Conservation (phyloP, 1,140 invertebrate species). For the Eriocheir sinensis region DNA sequence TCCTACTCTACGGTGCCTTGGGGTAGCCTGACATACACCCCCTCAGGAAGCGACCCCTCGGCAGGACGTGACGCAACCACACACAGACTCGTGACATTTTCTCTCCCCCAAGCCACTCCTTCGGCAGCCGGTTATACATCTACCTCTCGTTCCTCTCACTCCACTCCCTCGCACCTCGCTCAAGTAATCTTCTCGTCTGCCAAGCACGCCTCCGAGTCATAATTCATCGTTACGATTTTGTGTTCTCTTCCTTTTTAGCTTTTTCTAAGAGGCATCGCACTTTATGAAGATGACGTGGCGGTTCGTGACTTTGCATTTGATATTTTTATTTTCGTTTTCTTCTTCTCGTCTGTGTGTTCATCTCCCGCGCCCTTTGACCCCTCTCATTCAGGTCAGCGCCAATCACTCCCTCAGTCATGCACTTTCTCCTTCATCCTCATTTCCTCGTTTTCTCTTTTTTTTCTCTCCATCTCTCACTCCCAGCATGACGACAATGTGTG, state of each 20-base stretch:
- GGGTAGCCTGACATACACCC: neutral
- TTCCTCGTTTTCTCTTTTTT: neutral
- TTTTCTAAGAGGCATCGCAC: neutral
- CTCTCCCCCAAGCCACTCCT: neutral
- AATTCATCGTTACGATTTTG: neutral
- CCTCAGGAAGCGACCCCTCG: neutral
- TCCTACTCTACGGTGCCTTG: neutral
- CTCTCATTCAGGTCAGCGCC: slow-evolving; percentile 10
- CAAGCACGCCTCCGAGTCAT: neutral
- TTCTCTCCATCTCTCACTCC: too few species aligned
- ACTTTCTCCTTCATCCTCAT: neutral
- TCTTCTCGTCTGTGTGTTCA: neutral
- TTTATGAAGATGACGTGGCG: neutral
- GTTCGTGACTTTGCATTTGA: neutral
- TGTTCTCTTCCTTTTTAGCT: neutral
- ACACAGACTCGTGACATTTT: slow-evolving; percentile 26
- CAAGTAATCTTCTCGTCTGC: neutral
- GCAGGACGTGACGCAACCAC: neutral
- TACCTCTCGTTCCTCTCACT: neutral
- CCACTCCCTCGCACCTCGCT: neutral
- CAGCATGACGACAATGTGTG: too few species aligned
- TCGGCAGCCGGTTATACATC: too few species aligned
- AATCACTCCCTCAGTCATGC: neutral
- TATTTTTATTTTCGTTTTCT: neutral
- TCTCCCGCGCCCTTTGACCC: too few species aligned